Evolutionary conservation across 2,113 vertebrate genomes (phyloP).

Genomic region (Candoia aspera): DNA sequence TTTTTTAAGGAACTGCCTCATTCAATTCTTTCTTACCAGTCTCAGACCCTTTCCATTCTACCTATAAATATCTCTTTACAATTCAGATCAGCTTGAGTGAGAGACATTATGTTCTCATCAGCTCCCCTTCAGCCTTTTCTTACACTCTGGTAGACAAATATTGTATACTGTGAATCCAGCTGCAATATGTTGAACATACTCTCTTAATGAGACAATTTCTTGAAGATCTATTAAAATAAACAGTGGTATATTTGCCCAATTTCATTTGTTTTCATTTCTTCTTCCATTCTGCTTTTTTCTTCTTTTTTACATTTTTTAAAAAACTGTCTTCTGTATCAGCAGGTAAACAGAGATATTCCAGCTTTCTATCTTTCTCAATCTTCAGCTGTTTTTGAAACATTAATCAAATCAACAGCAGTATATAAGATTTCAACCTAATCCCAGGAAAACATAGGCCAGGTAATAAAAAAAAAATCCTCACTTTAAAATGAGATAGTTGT

Average conservation of each 20-base stretch:
- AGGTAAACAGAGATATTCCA: constrained; percentile 37
- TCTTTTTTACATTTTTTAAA: constrained; percentile 44
- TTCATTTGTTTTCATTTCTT: constrained; percentile 65
- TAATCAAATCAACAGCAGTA: constrained; percentile 30
- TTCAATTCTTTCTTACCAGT: background rate
- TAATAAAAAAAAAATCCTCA: background rate
- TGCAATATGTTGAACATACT: constrained; percentile 45
- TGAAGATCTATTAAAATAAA: constrained; percentile 45
- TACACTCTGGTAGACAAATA: constrained; percentile 46
- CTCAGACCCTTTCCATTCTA: background rate
- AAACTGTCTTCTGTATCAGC: constrained; percentile 40
- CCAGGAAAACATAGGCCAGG: background rate
- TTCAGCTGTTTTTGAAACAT: constrained; percentile 10
- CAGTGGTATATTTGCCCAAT: constrained; percentile 53
- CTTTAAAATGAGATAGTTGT: background rate
- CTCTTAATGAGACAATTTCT: constrained; percentile 62
- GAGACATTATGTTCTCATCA: background rate
- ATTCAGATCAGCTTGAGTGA: background rate
- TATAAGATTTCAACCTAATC: background rate
- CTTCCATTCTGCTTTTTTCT: constrained; percentile 38
- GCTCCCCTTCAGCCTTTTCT: background rate
- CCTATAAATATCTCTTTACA: background rate
- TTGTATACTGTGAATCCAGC: background rate
- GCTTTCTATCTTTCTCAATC: background rate
- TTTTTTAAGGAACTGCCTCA: background rate